Conservation (phyloP, 2,888 invertebrate species). For the Pherbina coryleti region DNA sequence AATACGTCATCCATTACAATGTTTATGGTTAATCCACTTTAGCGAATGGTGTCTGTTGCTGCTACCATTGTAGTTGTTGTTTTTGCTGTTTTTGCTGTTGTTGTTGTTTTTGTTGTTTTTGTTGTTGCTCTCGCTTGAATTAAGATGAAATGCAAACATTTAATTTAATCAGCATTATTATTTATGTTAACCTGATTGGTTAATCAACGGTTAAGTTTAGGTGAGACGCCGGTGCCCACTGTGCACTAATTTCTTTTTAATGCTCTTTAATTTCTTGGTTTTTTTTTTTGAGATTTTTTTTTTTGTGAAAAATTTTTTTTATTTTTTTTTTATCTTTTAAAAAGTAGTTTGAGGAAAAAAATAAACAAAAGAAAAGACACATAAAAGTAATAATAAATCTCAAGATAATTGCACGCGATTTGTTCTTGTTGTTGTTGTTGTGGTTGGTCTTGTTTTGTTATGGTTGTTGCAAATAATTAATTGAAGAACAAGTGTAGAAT, state of each 20-base stretch:
- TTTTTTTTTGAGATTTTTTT: neutral
- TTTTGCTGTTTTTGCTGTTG: no score
- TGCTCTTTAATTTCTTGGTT: neutral
- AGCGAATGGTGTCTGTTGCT: no score
- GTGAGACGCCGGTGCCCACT: neutral
- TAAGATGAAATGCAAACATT: neutral
- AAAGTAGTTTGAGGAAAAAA: neutral
- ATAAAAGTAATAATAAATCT: neutral
- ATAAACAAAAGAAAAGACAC: neutral
- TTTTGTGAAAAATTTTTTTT: no score
- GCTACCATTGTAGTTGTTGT: no score
- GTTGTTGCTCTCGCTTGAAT: neutral
- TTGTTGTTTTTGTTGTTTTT: no score
- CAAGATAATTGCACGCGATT: slow-evolving; percentile 24
- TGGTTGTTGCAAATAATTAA: slow-evolving; percentile 27
- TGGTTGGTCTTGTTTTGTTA: neutral
- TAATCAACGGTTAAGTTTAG: neutral
- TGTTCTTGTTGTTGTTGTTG: neutral
- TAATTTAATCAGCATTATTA: neutral
- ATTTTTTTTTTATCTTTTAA: neutral
- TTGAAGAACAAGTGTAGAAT: slow-evolving; percentile 11
- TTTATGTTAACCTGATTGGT: slow-evolving; percentile 17
- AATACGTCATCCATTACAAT: no score
- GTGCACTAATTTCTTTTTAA: slow-evolving; percentile 5
- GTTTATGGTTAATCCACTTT: no score